Evolutionary conservation across 2,797 vertebrate species (phyloP), one percentile per base, ranked within the genome.

Genomic region (Tragopan temminckii): DNA sequence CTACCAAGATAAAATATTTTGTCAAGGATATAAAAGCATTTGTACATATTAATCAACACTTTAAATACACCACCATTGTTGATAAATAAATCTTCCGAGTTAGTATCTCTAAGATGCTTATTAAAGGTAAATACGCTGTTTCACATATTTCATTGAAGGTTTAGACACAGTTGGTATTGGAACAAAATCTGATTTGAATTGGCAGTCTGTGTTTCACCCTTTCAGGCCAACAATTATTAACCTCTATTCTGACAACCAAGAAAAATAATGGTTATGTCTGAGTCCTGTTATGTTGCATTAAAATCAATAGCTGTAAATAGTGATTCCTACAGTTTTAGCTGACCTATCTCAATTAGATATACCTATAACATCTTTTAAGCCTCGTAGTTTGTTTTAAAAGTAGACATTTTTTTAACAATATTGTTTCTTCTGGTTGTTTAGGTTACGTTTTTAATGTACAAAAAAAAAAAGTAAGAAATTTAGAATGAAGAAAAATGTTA

Each of bases 251-350:
- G 94, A 96, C 96, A 97, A 95, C 81, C 79, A 93, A 95, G 95
- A 90, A 95, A 95, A 97, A 95, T 94, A 62, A 95, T 93, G 88
- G 91, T 94, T 96, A 93, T 94, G 79, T 96, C 95, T 88, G 58
- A 72, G 57, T 91, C 74, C 59, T 97, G 96, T 96, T 97, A 96
- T 88, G 85, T 90, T 93, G 67, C 91, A 63, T 94, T 95, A 91
- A 97, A 97, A 97, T 97, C 96, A 95, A 96, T 96, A 96, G 53
- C 85, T 95, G 58, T 96, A 96, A 96, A 96, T 96, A 90, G 86
- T 78, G 62, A 92, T 96, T 95, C 87, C 68, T 92, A 59, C 50
- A 88, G 35, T 96, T 96, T 94, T 94, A 93, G 95, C 79, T 89
- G 88, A 93, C 75, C 52, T 96, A 72, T 93, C 85, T 93, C 85